phyloP scores from a whole-genome alignment of 2,888 invertebrate species.

The Hemaris fuciformis region DNA sequence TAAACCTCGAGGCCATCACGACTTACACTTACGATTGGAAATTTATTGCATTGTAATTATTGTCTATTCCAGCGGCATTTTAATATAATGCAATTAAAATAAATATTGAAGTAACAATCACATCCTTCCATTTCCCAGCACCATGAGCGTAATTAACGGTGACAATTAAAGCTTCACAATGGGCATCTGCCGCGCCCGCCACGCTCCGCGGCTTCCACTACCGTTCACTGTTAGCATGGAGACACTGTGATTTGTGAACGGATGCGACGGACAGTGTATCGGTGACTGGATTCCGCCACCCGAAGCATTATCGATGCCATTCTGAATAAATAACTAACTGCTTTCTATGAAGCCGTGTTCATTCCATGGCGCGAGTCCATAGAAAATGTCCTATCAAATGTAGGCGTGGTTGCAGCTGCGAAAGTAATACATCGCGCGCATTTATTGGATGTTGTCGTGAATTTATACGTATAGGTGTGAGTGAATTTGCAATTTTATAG shows the following conservation, averaged over 20 bases:
- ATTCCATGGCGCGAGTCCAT: background rate
- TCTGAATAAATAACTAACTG: slow-evolving; percentile 35
- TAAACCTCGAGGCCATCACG: too few species aligned
- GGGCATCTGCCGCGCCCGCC: background rate
- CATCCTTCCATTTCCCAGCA: background rate
- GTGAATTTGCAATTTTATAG: background rate
- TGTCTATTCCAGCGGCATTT: too few species aligned
- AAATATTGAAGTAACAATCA: too few species aligned
- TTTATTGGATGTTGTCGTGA: background rate
- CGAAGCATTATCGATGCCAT: slow-evolving; percentile 33
- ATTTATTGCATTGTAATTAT: too few species aligned
- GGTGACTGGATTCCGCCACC: slow-evolving; percentile 36
- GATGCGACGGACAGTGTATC: slow-evolving; percentile 30
- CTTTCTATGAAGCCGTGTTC: slow-evolving; percentile 36
- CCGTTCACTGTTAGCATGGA: slow-evolving; percentile 7
- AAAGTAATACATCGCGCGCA: slow-evolving; percentile 3
- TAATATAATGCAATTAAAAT: too few species aligned
- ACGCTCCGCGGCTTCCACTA: background rate
- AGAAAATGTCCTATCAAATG: slow-evolving; percentile 8
- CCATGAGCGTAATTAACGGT: background rate
- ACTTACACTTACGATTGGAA: too few species aligned
- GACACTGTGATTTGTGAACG: slow-evolving; percentile 44
- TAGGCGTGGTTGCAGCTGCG: background rate
- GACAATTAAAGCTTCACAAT: background rate
- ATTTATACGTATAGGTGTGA: background rate